Evolutionary conservation across 1,140 invertebrate species (phyloP).

Genomic region (Tenebrio molitor): DNA sequence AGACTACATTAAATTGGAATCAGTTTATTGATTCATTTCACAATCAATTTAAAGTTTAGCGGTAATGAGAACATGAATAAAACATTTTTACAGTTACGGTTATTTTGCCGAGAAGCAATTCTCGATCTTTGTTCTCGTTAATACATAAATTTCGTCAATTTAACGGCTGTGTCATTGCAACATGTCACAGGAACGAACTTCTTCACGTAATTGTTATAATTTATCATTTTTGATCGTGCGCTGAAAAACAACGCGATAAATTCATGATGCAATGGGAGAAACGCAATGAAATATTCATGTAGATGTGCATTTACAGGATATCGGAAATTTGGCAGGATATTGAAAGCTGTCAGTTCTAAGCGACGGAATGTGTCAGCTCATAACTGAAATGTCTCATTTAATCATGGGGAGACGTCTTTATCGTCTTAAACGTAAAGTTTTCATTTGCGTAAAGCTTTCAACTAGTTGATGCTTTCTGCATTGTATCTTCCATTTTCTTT

Average conservation of each 20-base stretch:
- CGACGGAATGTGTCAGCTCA: neutral
- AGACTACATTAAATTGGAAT: too few species aligned
- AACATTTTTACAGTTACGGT: too few species aligned
- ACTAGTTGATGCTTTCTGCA: too few species aligned
- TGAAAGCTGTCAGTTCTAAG: slow-evolving; percentile 29
- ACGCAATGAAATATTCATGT: slow-evolving; percentile 26
- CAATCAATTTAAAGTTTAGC: too few species aligned
- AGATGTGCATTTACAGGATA: slow-evolving; percentile 23
- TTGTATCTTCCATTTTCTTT: too few species aligned
- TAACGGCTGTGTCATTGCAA: slow-evolving; percentile 7
- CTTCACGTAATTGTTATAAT: slow-evolving; percentile 18
- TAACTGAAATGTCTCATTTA: slow-evolving; percentile 9
- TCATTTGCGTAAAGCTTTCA: too few species aligned
- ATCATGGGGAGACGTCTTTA: slow-evolving; percentile 16
- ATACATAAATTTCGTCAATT: slow-evolving; percentile 6
- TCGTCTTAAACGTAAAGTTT: too few species aligned
- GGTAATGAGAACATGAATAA: too few species aligned
- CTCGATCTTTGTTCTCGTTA: too few species aligned
- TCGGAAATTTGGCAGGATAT: slow-evolving; percentile 45
- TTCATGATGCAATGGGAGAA: slow-evolving; percentile 23
- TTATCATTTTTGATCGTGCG: slow-evolving; percentile 14
- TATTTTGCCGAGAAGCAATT: neutral
- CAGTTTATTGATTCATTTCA: too few species aligned
- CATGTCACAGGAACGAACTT: slow-evolving; percentile 13
- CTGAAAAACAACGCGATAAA: slow-evolving; percentile 1